Percentiles rank a stretch among this genome's conserved stretches.
phyloP scores from a whole-genome alignment of 2,113 vertebrate species.

The Platichthys flesus region DNA sequence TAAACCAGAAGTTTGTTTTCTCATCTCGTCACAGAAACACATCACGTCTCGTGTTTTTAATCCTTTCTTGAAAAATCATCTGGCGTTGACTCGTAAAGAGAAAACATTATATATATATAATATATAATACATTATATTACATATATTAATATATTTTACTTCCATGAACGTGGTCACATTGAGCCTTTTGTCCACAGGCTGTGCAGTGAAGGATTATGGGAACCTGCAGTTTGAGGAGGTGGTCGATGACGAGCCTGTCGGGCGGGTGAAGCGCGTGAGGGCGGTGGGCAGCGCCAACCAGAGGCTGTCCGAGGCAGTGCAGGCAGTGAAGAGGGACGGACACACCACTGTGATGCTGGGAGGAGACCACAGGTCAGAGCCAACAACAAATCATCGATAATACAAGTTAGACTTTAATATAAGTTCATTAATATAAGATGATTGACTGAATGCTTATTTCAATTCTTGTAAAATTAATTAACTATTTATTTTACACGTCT shows the following conservation, averaged over 20 bases:
- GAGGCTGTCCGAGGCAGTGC: constrained; percentile 71
- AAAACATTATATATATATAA: too few relatives aligned
- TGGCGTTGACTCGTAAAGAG: too few relatives aligned
- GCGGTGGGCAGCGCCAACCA: constrained; percentile 78
- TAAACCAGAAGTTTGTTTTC: too few relatives aligned
- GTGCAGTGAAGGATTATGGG: constrained; percentile 83
- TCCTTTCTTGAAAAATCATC: too few relatives aligned
- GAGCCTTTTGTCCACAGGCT: constrained; percentile 61
- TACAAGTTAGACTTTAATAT: background rate
- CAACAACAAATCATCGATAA: background rate
- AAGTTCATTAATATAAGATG: too few relatives aligned
- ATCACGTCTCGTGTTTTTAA: too few relatives aligned
- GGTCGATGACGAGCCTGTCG: constrained; percentile 51
- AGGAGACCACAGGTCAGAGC: constrained; percentile 82
- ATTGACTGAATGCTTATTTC: too few relatives aligned
- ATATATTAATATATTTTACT: too few relatives aligned
- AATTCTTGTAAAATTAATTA: background rate
- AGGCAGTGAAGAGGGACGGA: constrained; percentile 72
- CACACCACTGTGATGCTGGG: constrained; percentile 79
- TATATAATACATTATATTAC: too few relatives aligned
- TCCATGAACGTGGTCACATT: background rate
- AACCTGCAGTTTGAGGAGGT: constrained; percentile 76
- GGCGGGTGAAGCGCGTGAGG: constrained; percentile 48
- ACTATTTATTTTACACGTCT: background rate
- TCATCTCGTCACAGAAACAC: too few relatives aligned